phyloP scores from a whole-genome alignment of 1,140 invertebrate species.

The Ylistrum balloti region DNA sequence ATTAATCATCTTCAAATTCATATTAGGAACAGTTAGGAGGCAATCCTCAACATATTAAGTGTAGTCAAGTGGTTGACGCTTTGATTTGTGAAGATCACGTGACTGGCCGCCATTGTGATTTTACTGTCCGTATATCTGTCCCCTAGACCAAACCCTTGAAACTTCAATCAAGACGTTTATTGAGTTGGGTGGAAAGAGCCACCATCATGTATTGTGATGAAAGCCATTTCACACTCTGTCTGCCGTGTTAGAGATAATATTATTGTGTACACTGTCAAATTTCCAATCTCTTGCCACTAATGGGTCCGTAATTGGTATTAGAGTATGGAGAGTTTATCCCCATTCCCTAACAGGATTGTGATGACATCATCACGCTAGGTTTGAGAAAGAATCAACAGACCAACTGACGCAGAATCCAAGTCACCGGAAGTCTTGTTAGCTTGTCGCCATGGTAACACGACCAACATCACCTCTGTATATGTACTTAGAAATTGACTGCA shows the following conservation, averaged over 20 bases:
- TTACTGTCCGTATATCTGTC: not conserved
- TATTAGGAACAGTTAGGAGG: not conserved
- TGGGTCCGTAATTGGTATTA: slow-evolving; percentile 21
- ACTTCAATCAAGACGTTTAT: slow-evolving; percentile 40
- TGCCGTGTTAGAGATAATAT: slow-evolving; percentile 20
- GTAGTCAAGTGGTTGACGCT: not conserved
- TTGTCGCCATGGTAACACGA: not conserved
- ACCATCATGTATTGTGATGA: not conserved
- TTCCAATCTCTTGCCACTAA: slow-evolving; percentile 18
- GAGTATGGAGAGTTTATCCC: not conserved
- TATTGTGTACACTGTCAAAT: slow-evolving; percentile 35
- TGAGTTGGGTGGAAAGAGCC: not conserved
- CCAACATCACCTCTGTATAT: not conserved
- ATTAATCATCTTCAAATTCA: slow-evolving; percentile 40
- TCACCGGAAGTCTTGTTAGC: slow-evolving; percentile 16
- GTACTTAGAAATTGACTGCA: no score
- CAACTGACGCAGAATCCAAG: not conserved
- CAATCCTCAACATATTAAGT: slow-evolving; percentile 39
- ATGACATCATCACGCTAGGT: slow-evolving; percentile 11
- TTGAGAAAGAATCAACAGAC: not conserved
- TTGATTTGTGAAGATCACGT: not conserved
- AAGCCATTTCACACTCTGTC: not conserved
- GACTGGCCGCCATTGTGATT: not conserved
- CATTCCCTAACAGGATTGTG: slow-evolving; percentile 14
- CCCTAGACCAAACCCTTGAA: not conserved